phyloP scores from a whole-genome alignment of 2,113 vertebrate genomes.

The Microcebus murinus region DNA sequence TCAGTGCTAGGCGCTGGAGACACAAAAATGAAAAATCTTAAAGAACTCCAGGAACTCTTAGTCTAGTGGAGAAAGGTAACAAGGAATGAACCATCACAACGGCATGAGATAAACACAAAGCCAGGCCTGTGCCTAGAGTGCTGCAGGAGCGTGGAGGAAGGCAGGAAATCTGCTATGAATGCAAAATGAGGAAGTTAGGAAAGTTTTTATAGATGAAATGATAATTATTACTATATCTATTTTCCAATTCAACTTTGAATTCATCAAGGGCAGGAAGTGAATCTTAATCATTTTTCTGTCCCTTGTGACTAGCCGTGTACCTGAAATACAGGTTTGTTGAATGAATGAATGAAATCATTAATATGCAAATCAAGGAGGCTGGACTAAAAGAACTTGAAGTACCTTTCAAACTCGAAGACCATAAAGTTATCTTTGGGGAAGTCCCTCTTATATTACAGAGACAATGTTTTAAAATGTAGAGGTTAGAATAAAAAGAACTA shows the following conservation, averaged over 20 bases:
- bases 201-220: not conserved
- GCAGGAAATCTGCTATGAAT: not conserved
- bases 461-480: not conserved
- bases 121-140: accelerated
- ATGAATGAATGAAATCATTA: not conserved
- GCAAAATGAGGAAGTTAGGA: not conserved
- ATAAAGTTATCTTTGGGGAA: not conserved
- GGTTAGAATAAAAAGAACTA: not conserved
- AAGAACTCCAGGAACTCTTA: not conserved
- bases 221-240: not conserved
- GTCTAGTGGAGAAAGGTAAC: not conserved
- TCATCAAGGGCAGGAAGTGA: not conserved
- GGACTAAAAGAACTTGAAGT: not conserved
- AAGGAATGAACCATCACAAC: not conserved
- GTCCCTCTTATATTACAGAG: not conserved
- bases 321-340: not conserved
- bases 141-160: not conserved
- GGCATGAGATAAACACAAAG: not conserved
- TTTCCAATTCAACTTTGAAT: not conserved
- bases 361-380: not conserved
- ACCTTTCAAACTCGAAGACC: not conserved
- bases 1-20: not conserved
- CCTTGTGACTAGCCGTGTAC: not conserved
- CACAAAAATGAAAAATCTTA: not conserved
- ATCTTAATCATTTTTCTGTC: not conserved